A percentile compares a stretch with the other conserved stretches of the same genome.
These are phyloP conservation scores for Leptinotarsa texana DNA, from an alignment of 1,140 invertebrate genomes.

Conservation along the genomic window DNA sequence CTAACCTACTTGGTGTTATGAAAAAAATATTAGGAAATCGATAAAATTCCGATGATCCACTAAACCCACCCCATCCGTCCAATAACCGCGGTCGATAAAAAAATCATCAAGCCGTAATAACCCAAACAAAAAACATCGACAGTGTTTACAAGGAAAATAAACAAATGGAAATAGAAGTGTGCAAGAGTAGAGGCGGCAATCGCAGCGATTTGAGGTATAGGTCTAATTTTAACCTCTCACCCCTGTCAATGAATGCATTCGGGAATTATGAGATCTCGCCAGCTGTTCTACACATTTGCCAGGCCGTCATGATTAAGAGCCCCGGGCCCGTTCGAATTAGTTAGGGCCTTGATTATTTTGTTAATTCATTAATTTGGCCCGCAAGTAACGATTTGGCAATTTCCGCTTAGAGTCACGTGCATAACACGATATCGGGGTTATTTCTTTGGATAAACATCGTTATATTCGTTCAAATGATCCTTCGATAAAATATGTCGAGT, in stretches of 20 bases:
- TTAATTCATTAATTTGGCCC: constrained; percentile 52
- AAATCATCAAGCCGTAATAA: background rate
- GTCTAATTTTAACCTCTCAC: constrained; percentile 54
- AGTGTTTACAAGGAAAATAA: constrained; percentile 8
- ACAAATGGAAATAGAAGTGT: constrained; percentile 4
- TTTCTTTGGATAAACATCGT: constrained; percentile 9
- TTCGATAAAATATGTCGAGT: constrained; percentile 10
- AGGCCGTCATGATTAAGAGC: constrained; percentile 48
- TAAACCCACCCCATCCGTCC: background rate
- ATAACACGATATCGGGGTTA: background rate
- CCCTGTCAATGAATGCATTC: constrained; percentile 48
- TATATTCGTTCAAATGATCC: background rate
- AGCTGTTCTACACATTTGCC: constrained; percentile 52
- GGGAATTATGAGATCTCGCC: constrained; percentile 51
- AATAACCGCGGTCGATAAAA: background rate
- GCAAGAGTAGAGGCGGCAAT: background rate
- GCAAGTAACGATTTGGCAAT: constrained; percentile 40
- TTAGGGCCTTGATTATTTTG: constrained; percentile 50
- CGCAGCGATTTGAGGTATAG: constrained; percentile 41
- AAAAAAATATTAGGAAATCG: no score
- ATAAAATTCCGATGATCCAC: no score
- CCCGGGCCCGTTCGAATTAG: constrained; percentile 43
- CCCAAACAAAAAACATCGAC: constrained; percentile 7
- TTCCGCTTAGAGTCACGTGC: constrained; percentile 33
- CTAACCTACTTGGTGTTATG: no score